phyloP scores from a whole-genome alignment of 2,797 vertebrate species.

The Onychomys leucogaster region DNA sequence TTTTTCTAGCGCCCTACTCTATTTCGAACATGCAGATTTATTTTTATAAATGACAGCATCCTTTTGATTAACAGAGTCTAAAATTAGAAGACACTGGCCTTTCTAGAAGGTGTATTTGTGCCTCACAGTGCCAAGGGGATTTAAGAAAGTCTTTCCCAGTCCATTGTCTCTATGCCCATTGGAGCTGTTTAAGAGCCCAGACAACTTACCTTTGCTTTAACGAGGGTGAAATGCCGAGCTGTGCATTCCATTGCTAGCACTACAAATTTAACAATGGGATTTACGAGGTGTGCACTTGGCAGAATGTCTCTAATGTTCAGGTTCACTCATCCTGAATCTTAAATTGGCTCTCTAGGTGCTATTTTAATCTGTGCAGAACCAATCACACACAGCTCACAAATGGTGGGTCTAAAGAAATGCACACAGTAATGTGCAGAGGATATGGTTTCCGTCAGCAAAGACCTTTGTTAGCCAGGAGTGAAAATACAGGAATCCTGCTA shows the following conservation, averaged over 20 bases:
- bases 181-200: conserved; percentile 42
- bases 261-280: conserved; percentile 68
- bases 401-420: conserved; percentile 61
- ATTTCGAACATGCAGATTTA: conserved; percentile 79
- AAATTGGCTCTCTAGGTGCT: conserved; percentile 76
- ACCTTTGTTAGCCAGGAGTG: conserved; percentile 77
- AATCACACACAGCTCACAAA: conserved; percentile 65
- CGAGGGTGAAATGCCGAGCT: conserved; percentile 60
- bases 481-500: conserved; percentile 65
- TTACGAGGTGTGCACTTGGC: conserved; percentile 64
- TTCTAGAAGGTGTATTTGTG: conserved; percentile 71
- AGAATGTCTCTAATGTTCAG: conserved; percentile 78
- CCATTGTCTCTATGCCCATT: conserved; percentile 32
- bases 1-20: conserved; percentile 65
- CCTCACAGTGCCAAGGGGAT: conserved; percentile 47
- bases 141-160: conserved; percentile 70
- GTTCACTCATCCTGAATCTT: conserved; percentile 79
- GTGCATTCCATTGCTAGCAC: conserved; percentile 66
- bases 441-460: conserved; percentile 75
- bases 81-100: conserved; percentile 75
- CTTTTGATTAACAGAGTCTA: conserved; percentile 74
- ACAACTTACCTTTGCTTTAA: conserved; percentile 80
- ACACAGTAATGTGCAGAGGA: conserved; percentile 69
- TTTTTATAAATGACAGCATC: conserved; percentile 75
- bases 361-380: conserved; percentile 77